These are phyloP conservation scores for Origma solitaria DNA, from an alignment of 2,113 vertebrate genomes.

Conservation along the genomic window DNA sequence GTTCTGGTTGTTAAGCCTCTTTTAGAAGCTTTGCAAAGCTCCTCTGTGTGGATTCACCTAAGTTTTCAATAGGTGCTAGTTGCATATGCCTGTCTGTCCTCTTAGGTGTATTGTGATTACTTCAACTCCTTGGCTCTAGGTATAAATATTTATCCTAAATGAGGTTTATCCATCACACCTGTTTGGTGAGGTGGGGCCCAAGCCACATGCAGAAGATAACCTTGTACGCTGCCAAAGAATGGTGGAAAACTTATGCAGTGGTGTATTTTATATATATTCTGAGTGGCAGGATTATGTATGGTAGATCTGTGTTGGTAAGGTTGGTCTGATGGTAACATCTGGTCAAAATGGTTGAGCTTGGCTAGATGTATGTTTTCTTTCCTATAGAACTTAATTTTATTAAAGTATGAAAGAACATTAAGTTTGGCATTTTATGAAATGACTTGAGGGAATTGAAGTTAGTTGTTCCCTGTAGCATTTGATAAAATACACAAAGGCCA, in stretches of 20 bases:
- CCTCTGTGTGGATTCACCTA: not conserved
- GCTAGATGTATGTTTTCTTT: not conserved
- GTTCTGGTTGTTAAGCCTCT: not conserved
- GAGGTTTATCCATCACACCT: not conserved
- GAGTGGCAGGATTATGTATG: not conserved
- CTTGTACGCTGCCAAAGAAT: not conserved
- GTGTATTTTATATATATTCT: not conserved
- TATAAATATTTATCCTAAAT: not conserved
- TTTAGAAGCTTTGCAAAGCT: not conserved
- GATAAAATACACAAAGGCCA: slow-evolving; percentile 33
- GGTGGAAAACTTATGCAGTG: not conserved
- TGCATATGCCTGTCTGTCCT: not conserved
- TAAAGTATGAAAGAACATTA: slow-evolving; percentile 6
- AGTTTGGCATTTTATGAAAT: slow-evolving; percentile 18
- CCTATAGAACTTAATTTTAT: not conserved
- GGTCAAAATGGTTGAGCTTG: not conserved
- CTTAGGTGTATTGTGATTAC: not conserved
- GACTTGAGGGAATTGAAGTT: not conserved
- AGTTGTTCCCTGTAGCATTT: slow-evolving; percentile 27
- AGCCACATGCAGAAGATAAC: not conserved
- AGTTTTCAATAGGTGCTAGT: not conserved
- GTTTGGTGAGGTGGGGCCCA: not conserved
- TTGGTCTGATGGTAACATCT: not conserved
- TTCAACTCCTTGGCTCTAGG: not conserved
- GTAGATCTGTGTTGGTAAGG: not conserved